phyloP scores from a whole-genome alignment of 2,113 vertebrate genomes.

The Alaudala cheleensis region DNA sequence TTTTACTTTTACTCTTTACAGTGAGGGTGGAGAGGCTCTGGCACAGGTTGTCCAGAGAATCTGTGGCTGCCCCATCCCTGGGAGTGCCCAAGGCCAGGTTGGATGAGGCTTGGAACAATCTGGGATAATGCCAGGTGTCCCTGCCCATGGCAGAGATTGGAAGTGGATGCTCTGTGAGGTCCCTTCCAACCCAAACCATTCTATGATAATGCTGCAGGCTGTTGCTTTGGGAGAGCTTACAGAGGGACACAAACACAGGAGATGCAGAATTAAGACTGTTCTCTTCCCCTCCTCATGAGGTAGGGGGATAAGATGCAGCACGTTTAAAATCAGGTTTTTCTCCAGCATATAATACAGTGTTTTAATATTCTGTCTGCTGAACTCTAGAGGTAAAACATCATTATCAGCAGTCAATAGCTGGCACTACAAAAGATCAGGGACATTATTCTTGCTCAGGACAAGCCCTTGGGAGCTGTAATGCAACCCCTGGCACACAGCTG shows the following conservation, averaged over 20 bases:
- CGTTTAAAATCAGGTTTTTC: not conserved
- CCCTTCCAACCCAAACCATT: not conserved
- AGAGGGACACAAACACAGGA: not conserved
- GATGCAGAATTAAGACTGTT: not conserved
- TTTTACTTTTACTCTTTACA: not conserved
- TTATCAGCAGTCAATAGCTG: not conserved
- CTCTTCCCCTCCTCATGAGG: not conserved
- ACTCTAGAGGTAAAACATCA: not conserved
- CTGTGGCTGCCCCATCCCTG: not conserved
- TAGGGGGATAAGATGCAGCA: not conserved
- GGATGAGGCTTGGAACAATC: fast-evolving
- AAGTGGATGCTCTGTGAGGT: not conserved
- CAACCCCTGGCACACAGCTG: not conserved
- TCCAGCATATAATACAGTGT: not conserved
- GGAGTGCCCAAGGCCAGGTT: fast-evolving
- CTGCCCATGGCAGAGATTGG: not conserved
- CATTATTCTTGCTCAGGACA: not conserved
- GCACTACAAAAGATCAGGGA: not conserved
- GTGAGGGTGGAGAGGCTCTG: not conserved
- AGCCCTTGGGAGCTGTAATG: fast-evolving
- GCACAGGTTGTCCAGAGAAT: not conserved
- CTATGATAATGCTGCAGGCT: fast-evolving
- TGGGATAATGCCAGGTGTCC: too few relatives aligned
- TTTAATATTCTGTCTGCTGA: not conserved
- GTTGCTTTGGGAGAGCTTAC: not conserved